Percentiles rank a stretch among this genome's conserved stretches.
phyloP scores from a whole-genome alignment of 2,113 vertebrate species.

The Oenanthe oenanthe region DNA sequence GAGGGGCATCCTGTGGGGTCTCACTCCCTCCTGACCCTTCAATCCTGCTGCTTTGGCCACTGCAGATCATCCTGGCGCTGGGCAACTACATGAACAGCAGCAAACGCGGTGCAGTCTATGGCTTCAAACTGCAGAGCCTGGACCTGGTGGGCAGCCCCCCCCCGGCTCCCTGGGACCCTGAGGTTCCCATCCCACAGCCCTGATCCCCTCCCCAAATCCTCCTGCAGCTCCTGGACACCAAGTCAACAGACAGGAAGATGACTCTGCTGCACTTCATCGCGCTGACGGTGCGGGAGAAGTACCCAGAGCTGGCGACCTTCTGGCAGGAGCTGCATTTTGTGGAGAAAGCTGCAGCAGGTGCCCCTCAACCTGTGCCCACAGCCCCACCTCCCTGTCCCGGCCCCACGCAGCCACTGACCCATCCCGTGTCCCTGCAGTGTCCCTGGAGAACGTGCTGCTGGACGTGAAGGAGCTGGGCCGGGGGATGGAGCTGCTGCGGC shows the following conservation, averaged over 20 bases:
- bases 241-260: conserved; percentile 96
- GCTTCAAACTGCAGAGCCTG: conserved; percentile 79
- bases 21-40: not conserved
- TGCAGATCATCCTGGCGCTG: conserved; percentile 91
- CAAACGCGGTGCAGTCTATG: conserved; percentile 93
- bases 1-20: not conserved
- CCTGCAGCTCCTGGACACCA: conserved; percentile 93
- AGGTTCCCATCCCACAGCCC: not conserved
- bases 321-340: conserved; percentile 94
- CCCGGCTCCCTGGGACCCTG: rapidly evolving
- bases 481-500: conserved; percentile 93
- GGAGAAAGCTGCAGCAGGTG: conserved; percentile 95
- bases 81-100: conserved; percentile 99
- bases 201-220: not conserved
- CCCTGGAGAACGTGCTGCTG: conserved; percentile 93
- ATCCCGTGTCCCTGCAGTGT: conserved; percentile 75
- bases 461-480: conserved; percentile 94
- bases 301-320: conserved; percentile 89
- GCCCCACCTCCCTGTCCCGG: rapidly evolving
- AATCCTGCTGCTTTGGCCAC: not conserved
- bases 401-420: not conserved
- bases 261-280: conserved; percentile 96
- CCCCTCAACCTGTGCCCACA: rapidly evolving
- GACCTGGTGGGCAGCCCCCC: conserved; percentile 71
- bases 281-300: conserved; percentile 93